phyloP scores from a whole-genome alignment of 2,113 vertebrate genomes.

The Psammodynastes pulverulentus region DNA sequence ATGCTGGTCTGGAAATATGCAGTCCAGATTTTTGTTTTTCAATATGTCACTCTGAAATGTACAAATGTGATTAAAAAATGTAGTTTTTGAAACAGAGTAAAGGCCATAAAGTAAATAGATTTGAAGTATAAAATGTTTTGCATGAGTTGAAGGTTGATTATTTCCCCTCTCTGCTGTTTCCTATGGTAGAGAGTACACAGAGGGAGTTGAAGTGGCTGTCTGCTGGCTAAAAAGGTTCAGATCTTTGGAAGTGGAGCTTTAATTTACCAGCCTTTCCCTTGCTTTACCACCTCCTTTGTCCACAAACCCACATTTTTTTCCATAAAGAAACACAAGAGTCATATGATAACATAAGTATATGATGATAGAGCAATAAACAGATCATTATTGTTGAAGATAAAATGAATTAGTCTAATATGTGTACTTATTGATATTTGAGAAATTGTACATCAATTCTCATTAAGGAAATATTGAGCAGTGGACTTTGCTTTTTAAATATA shows the following conservation, averaged over 20 bases:
- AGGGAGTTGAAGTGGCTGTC: too few relatives aligned
- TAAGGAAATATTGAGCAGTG: background rate
- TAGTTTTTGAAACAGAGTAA: background rate
- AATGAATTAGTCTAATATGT: background rate
- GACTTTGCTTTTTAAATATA: background rate
- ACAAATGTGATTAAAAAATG: background rate
- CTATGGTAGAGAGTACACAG: too few relatives aligned
- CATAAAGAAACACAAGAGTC: background rate
- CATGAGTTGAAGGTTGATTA: background rate
- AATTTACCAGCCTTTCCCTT: too few relatives aligned
- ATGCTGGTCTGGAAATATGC: background rate
- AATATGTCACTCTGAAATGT: background rate
- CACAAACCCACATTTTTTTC: too few relatives aligned
- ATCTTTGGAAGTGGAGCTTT: too few relatives aligned
- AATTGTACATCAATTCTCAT: background rate
- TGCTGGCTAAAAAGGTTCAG: too few relatives aligned
- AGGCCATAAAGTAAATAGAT: background rate
- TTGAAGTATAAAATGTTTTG: background rate
- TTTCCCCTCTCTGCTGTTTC: too few relatives aligned
- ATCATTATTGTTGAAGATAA: background rate
- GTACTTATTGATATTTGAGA: constrained; percentile 9
- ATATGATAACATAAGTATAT: background rate
- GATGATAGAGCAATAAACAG: background rate
- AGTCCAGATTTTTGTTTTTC: background rate
- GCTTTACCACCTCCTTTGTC: too few relatives aligned